Conservation (phyloP, 2,113 vertebrate genomes). For the Phaethon lepturus region DNA sequence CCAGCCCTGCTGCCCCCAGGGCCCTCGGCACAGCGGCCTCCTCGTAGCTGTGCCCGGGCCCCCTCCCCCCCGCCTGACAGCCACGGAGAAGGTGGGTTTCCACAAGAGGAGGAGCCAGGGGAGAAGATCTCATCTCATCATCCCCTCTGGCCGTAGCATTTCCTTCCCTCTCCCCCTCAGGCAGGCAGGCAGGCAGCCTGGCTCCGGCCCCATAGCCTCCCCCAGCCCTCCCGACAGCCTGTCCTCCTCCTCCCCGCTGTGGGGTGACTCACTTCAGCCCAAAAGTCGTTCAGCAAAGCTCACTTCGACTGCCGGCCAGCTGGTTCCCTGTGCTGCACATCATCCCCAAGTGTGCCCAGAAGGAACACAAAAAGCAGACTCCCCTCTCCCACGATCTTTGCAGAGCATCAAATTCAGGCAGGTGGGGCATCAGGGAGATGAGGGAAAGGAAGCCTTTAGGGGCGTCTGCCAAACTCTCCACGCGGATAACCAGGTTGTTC, state of each 20-base stretch:
- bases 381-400: background rate
- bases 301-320: background rate
- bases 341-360: background rate
- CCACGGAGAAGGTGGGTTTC: background rate
- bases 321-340: background rate
- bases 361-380: background rate
- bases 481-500: background rate
- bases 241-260: background rate
- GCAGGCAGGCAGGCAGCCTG: background rate
- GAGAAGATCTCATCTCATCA: background rate
- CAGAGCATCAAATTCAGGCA: accelerated
- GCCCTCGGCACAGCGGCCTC: background rate
- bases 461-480: background rate
- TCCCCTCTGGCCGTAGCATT: background rate
- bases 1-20: accelerated
- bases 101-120: background rate
- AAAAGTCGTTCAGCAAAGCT: background rate
- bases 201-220: background rate
- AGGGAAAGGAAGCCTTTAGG: background rate
- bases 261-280: background rate
- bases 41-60: background rate
- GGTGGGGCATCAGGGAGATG: background rate
- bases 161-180: background rate
- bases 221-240: background rate
- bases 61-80: background rate